Conservation (phyloP, 2,797 vertebrate genomes). For the Melanogrammus aeglefinus region DNA sequence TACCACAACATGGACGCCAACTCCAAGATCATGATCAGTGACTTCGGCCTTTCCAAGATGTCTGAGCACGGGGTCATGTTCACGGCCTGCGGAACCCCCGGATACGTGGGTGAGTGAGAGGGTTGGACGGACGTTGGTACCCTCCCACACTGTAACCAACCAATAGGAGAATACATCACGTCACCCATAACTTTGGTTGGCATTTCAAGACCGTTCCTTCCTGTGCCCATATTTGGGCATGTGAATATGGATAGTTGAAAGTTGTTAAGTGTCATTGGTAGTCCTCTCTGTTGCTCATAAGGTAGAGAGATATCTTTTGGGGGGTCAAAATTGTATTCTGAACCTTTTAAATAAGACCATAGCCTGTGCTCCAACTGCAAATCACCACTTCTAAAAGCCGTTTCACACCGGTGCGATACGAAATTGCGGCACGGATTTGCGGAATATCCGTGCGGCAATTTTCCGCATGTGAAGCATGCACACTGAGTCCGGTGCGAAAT, state of each 20-base stretch:
- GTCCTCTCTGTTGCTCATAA: not conserved
- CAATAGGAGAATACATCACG: not conserved
- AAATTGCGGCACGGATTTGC: too few species aligned
- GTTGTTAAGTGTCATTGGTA: not conserved
- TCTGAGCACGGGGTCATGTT: constrained; percentile 89
- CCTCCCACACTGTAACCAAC: not conserved
- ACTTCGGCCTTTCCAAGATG: constrained; percentile 93
- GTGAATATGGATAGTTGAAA: too few species aligned
- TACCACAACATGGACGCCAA: constrained; percentile 88
- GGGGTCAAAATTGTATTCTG: not conserved
- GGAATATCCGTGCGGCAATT: too few species aligned
- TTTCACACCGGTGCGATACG: too few species aligned
- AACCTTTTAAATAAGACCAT: not conserved
- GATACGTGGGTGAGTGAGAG: constrained; percentile 84
- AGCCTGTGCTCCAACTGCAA: not conserved
- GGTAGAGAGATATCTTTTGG: not conserved
- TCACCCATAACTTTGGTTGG: not conserved
- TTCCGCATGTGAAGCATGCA: too few species aligned
- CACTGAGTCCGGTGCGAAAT: too few species aligned
- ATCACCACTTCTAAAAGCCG: not conserved
- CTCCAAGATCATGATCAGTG: constrained; percentile 95
- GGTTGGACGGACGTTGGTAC: not conserved
- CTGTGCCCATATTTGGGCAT: not conserved
- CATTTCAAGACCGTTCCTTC: not conserved
- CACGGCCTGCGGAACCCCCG: constrained; percentile 91